Conservation (phyloP, 2,888 invertebrate species). For the Ypsolopha scabrella region DNA sequence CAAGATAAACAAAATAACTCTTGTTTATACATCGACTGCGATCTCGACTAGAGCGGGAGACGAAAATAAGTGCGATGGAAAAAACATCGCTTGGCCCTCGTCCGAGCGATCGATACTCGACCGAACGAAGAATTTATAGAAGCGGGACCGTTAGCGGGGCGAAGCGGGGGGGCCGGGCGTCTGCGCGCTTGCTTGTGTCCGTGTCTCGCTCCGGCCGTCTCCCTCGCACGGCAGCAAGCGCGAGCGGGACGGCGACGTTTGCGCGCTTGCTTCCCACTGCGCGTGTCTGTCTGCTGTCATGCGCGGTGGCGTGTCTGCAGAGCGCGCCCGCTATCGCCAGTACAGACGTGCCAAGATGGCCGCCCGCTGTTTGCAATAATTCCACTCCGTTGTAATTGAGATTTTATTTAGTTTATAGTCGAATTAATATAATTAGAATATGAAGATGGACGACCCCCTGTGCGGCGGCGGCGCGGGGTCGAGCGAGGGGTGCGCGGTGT, state of each 20-base stretch:
- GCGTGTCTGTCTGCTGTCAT: slow-evolving; percentile 55
- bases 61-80: neutral
- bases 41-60: neutral
- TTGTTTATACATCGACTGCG: neutral
- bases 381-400: too few species aligned
- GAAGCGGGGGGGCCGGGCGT: slow-evolving; percentile 22
- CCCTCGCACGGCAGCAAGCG: slow-evolving; percentile 19
- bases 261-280: slow-evolving; percentile 46
- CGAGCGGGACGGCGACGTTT: slow-evolving; percentile 30
- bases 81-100: neutral
- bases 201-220: slow-evolving; percentile 13
- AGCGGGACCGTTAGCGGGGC: slow-evolving; percentile 5
- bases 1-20: neutral
- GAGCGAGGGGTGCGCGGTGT: slow-evolving; percentile 4
- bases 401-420: too few species aligned
- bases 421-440: neutral
- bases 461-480: slow-evolving; percentile 5
- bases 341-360: neutral
- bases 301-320: slow-evolving; percentile 44
- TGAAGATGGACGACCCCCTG: neutral
- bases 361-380: too few species aligned
- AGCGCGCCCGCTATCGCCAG: neutral
- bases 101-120: neutral
- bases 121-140: slow-evolving; percentile 6
- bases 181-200: slow-evolving; percentile 58